A percentile compares a stretch with the other conserved stretches of the same genome.
phyloP scores from a whole-genome alignment of 1,140 invertebrate species.

The Meloidogyne hapla region DNA sequence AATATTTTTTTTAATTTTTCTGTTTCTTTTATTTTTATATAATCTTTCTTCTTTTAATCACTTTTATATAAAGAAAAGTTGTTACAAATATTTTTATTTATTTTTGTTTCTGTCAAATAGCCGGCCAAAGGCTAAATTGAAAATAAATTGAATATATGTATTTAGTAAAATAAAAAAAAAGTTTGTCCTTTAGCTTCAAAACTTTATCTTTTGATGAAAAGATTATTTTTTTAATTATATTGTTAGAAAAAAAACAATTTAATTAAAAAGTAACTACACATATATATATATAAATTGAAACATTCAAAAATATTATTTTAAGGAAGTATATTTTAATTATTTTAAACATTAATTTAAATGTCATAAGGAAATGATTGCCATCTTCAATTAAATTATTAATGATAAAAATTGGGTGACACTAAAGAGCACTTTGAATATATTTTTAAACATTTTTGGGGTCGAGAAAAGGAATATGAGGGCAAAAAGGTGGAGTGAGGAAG shows the following conservation, averaged over 20 bases:
- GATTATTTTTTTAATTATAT: too few species aligned
- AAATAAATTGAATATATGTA: not conserved
- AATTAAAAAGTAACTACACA: too few species aligned
- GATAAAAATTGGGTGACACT: not conserved
- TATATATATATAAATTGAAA: too few species aligned
- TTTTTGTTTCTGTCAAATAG: slow-evolving; percentile 1
- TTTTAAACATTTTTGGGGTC: not conserved
- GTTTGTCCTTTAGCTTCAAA: not conserved
- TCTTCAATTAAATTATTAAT: not conserved
- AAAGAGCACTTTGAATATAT: not conserved
- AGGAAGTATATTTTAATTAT: too few species aligned
- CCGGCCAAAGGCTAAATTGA: not conserved
- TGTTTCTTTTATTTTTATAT: not conserved
- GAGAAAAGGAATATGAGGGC: not conserved
- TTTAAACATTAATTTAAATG: too few species aligned
- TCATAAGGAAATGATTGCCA: not conserved
- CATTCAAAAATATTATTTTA: too few species aligned
- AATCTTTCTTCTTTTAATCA: not conserved
- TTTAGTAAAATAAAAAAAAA: not conserved
- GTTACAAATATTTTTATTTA: not conserved
- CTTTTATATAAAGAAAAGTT: not conserved
- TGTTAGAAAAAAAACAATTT: too few species aligned
- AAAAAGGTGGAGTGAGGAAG: not conserved
- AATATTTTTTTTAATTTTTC: too few species aligned
- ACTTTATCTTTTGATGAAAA: too few species aligned